Conservation (phyloP, 1,140 invertebrate species). For the Sitodiplosis mosellana region DNA sequence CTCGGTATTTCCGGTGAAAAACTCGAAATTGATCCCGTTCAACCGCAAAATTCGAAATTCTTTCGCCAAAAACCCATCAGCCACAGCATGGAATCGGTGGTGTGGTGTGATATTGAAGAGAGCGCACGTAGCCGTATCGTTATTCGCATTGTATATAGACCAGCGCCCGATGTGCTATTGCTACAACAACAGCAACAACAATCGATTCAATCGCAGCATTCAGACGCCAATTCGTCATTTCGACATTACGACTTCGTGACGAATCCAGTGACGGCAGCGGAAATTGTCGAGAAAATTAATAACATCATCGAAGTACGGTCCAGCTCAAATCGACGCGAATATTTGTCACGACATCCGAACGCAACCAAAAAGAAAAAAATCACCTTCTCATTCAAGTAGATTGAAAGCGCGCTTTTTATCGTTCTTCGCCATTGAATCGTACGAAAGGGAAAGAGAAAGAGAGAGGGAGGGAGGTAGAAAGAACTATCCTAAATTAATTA, state of each 20-base stretch:
- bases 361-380: too few relatives aligned
- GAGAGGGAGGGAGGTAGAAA: too few relatives aligned
- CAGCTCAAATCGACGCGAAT: conserved; percentile 60
- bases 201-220: conserved; percentile 18
- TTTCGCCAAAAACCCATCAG: conserved; percentile 32
- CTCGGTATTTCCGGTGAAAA: conserved; percentile 77
- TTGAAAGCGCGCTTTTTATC: too few relatives aligned
- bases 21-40: conserved; percentile 75
- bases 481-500: too few relatives aligned
- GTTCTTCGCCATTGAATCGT: too few relatives aligned
- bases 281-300: conserved; percentile 75
- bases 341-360: not conserved
- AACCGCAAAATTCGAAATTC: conserved; percentile 46
- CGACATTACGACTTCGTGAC: conserved; percentile 78
- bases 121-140: conserved; percentile 35
- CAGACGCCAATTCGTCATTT: conserved; percentile 34
- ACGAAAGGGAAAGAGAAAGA: too few relatives aligned
- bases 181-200: not conserved
- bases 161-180: conserved; percentile 1
- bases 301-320: conserved; percentile 67
- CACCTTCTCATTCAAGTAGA: too few relatives aligned
- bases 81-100: conserved; percentile 68
- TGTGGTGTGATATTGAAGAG: conserved; percentile 69
- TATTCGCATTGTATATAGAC: conserved; percentile 13
- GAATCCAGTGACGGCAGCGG: conserved; percentile 48